Percentiles rank a stretch among this genome's conserved stretches.
Conservation (phyloP, 2,888 invertebrate genomes). For the Chymomyza fuscimana region DNA sequence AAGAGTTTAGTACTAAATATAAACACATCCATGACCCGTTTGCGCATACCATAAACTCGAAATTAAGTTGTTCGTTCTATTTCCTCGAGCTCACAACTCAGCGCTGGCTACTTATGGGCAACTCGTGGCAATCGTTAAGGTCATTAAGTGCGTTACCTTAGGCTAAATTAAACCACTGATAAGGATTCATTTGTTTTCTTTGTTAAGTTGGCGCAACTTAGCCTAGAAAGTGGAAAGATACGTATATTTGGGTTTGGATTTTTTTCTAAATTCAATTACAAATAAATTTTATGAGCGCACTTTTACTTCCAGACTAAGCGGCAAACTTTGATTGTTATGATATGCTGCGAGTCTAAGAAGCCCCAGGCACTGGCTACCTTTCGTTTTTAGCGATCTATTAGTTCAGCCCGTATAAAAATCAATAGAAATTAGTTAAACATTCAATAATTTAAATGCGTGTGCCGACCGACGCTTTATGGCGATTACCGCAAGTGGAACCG, state of each 20-base stretch:
- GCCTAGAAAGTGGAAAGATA: conserved; percentile 33
- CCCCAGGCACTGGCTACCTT: neutral
- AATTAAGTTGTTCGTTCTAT: conserved; percentile 67
- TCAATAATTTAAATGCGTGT: conserved; percentile 60
- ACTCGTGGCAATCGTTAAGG: conserved; percentile 70
- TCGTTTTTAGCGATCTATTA: neutral
- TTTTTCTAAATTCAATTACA: neutral
- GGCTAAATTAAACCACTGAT: conserved; percentile 65
- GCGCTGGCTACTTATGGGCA: conserved; percentile 34
- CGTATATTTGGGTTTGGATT: conserved; percentile 19
- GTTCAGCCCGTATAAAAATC: conserved; percentile 41
- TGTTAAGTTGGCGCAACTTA: too few species aligned
- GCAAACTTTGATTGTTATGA: neutral
- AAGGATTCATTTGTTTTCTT: conserved; percentile 60
- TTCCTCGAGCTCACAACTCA: conserved; percentile 17
- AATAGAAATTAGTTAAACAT: conserved; percentile 64
- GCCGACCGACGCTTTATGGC: conserved; percentile 1
- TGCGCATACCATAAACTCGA: conserved; percentile 37
- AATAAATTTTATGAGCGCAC: conserved; percentile 16
- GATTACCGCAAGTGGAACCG: conserved; percentile 64
- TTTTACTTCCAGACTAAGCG: neutral
- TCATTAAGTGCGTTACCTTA: conserved; percentile 56
- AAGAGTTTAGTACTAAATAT: conserved; percentile 28
- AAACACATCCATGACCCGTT: neutral
- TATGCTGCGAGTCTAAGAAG: neutral